Conservation (phyloP, 1,140 invertebrate genomes). For the Zaprionus tsacasi region DNA sequence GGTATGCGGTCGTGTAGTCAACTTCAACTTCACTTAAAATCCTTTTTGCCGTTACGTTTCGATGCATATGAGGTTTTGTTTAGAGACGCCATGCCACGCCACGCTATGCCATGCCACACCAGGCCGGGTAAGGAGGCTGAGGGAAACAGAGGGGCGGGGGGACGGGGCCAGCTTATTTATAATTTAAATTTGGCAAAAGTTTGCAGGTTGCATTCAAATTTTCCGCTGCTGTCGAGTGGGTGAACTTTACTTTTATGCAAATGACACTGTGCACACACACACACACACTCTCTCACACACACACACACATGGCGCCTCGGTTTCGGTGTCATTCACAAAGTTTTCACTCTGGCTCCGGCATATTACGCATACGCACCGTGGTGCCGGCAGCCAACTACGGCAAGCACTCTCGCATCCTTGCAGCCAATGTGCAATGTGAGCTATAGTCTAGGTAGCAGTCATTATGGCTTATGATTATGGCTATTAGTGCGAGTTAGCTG, state of each 20-base stretch:
- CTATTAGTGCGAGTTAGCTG: constrained; percentile 71
- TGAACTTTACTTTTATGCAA: constrained; percentile 82
- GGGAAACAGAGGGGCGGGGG: neutral
- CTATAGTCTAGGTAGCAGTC: constrained; percentile 53
- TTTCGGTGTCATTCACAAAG: constrained; percentile 76
- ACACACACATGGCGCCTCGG: constrained; percentile 28
- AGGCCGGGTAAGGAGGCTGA: neutral
- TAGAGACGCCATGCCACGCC: constrained; percentile 40
- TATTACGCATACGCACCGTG: constrained; percentile 53
- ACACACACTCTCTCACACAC: constrained; percentile 16
- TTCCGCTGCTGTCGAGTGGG: constrained; percentile 72
- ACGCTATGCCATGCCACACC: constrained; percentile 15
- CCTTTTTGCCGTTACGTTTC: constrained; percentile 81
- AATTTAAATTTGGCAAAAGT: constrained; percentile 82
- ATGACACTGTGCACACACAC: constrained; percentile 59
- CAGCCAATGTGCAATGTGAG: constrained; percentile 36
- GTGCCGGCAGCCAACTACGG: neutral
- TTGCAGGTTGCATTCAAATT: constrained; percentile 77
- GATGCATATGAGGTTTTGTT: constrained; percentile 83
- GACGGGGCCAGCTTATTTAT: constrained; percentile 71
- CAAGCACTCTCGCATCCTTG: neutral
- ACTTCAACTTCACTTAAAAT: constrained; percentile 83
- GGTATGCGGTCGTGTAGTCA: constrained; percentile 77
- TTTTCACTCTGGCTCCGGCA: constrained; percentile 48
- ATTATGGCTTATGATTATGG: constrained; percentile 81